Evolutionary conservation across 2,888 invertebrate genomes (phyloP), one percentile per base, ranked within the genome.

Genomic region (Craniophora ligustri): DNA sequence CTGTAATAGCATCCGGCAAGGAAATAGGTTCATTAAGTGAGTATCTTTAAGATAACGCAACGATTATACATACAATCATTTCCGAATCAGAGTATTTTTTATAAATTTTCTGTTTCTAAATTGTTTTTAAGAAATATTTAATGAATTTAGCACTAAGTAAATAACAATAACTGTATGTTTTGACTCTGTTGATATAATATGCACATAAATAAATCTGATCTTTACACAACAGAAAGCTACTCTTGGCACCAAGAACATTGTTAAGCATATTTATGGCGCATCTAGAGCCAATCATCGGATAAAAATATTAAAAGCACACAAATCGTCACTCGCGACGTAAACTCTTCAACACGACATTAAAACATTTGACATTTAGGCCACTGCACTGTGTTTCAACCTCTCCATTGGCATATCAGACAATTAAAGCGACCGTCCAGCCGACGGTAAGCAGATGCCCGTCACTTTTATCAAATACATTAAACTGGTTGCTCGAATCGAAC

Each of bases 401-500:
- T 73, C 81, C 84, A 83, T 84, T 82, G 85, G 85, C 80, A 81
- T 90, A 91, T 90, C 91, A 84, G 84, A 90, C 91, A 92, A 92
- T 93, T 92, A 92, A 92, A 90, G 79, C 80, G 79, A 78, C 83
- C 82, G 78, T 75, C 71, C 75, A 73, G 70, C 76, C 75, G 85
- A 88, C 89, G 81, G 91, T 89, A 87, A 89, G 88, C 91, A 90
- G 90, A 88, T 87, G 91, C 83, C 91, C 87, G 91, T 92, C 92
- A 90, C 80, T 88, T 85, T 92, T 93, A 93, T 92, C 92, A 91
- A 89, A 92, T 87, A 89, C 92, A 92, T 92, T 92, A 91, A 92
- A 91, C 86, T 87, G 86, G 87, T 82, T 87, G 85, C 86, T 87
- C 82, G 86, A 84, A 78, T 87, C 84, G 84, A 87, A 88, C 87